Base-by-base conservation (phyloP, 1,140 invertebrate species). In the Palaemon carinicauda region DNA sequence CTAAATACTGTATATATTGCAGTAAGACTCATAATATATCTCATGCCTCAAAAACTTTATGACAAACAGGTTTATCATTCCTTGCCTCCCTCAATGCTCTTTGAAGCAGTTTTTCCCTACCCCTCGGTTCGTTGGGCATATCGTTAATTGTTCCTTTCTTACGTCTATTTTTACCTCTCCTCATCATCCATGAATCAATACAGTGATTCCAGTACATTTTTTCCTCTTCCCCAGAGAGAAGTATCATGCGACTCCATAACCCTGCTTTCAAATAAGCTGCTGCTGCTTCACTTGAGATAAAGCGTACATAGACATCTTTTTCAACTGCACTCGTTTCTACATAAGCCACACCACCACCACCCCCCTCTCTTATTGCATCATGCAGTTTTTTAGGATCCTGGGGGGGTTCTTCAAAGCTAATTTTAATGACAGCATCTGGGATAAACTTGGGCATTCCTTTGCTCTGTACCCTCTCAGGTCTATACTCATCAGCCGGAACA, bases 11-110 rank as follows among this genome's bases (percentile, higher is more conserved):
- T 5, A 19, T 10, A 27, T 27, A 73, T 3, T 41, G n/a, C 50
- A 51, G 31, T 14, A 41, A 17, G 29, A 73, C n/a, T 75, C 21
- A n/a, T n/a, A 1, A 15, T 51, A 17, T 21, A 71, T 14, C 50
- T 80, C 53, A 88, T 41, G 79, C 74, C 24, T 88, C 87, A 88
- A 88, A 88, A 4, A 88, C 75, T 74, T 83, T 82, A 19, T 88
- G 87, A 12, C 21, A 53, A 51, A 50, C 51, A 4, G 56, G n/a
- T 17, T 78, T 80, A 12, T 74, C 74, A 33, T 71, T 88, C 15
- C 83, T 60, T 29, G 80, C 50, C 15, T 88, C 80, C 24, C 77
- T 73, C 15, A 88, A 69, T 10, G 87, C 80, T 73, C 80, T 88
- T 24, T 29, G 73, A 17, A 78, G 65, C 7, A 88, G 50, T 29